Percentiles rank a stretch among this genome's conserved stretches.
phyloP scores from a whole-genome alignment of 2,113 vertebrate species.

The Vimba vimba region DNA sequence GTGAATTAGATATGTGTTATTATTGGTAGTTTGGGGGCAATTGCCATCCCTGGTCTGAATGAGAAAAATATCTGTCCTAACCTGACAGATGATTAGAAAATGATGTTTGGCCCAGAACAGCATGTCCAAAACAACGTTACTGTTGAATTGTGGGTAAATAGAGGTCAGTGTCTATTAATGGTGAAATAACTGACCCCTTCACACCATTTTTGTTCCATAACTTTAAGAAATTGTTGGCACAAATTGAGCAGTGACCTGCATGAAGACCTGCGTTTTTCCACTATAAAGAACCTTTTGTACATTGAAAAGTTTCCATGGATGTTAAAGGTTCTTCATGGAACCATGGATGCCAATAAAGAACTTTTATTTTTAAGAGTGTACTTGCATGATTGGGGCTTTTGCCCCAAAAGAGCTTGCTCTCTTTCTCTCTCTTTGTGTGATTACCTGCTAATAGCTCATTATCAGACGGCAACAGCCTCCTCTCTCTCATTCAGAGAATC shows the following conservation, averaged over 20 bases:
- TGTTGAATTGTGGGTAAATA: conserved; percentile 7
- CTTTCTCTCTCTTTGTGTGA: conserved; percentile 51
- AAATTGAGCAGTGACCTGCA: neutral
- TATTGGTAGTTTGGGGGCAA: neutral
- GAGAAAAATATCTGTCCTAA: conserved; percentile 8
- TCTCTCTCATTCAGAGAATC: conserved; percentile 58
- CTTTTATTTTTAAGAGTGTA: too few species aligned
- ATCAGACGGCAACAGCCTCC: conserved; percentile 64
- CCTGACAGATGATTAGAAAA: neutral
- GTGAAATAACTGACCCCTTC: neutral
- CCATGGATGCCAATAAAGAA: too few species aligned
- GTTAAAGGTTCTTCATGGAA: too few species aligned
- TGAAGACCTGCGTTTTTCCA: too few species aligned
- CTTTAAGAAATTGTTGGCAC: neutral
- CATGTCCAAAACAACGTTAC: neutral
- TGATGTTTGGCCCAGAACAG: conserved; percentile 18
- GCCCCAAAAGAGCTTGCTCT: neutral
- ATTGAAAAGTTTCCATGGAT: too few species aligned
- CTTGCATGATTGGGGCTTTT: neutral
- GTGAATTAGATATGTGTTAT: conserved; percentile 4
- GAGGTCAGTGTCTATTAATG: conserved; percentile 4
- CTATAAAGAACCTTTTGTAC: too few species aligned
- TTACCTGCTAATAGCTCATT: conserved; percentile 72
- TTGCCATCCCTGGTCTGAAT: neutral
- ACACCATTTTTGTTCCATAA: neutral